Base-by-base conservation (phyloP, 2,888 invertebrate species). In the Conchocele bisecta region DNA sequence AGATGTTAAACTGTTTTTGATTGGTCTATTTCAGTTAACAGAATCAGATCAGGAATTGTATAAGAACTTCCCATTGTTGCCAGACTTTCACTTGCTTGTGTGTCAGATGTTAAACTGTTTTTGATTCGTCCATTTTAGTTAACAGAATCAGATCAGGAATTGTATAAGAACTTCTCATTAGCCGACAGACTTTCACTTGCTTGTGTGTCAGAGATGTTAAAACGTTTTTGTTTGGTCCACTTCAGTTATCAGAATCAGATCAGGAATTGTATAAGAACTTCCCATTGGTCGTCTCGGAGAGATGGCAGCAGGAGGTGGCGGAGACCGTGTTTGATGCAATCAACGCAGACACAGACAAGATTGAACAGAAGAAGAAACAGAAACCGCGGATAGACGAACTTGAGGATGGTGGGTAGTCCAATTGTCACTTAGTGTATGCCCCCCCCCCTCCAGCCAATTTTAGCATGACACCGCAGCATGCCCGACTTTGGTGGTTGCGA, bases 181-280 rank as follows among this genome's bases (percentile, higher is more conserved):
- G 98, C 98, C 79, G 15, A 15, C 37, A 35, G 11, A 35, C 15
- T 35, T 11, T 35, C 37, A 11, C 15, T 35, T 35, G 37, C 11
- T 35, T 35, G 15, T 11, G 37, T 35, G 37, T 35, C 15, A 15
- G 11, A 11, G 11, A 15, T 35, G 11, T 35, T 35, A 35, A 35
- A 35, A 35, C 11, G 11, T 11, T 35, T 44, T 5, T 15, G n/a
- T 48, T 4, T 48, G 26, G 7, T 51, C n/a, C n/a, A n/a, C n/a
- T 58, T 29, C 84, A 96, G 95, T 92, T 99, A 88, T 96, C 97
- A 4, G 99, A 99, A 85, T 94, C 96, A 2, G 99, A 99, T 92
- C 98, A 98, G 92, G 99, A 98, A 89, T 93, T 99, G 83, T 99
- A 99, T 93, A 98, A 98, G 92, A 97, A 99, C 92, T 99, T 99